A percentile compares a stretch with the other conserved stretches of the same genome.
Evolutionary conservation across 2,113 vertebrate genomes (phyloP).

Genomic region (Bungarus multicinctus): DNA sequence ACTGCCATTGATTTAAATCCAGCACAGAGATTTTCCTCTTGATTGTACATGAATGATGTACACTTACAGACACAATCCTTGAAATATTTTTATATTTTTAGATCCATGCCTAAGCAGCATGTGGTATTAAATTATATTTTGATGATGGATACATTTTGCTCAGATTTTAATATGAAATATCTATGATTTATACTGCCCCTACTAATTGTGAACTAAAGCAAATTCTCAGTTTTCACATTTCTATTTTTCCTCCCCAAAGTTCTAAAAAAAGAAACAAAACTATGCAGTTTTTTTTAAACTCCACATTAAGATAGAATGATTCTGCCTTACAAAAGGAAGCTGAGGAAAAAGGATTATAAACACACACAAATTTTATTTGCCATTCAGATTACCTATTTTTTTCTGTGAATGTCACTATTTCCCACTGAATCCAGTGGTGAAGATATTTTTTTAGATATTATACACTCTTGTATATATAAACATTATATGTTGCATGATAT

Average conservation of each 20-base stretch:
- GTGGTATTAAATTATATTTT: background rate
- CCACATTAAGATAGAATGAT: background rate
- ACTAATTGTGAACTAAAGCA: background rate
- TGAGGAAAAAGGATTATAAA: background rate
- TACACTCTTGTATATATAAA: background rate
- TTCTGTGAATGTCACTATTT: background rate
- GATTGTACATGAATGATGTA: background rate
- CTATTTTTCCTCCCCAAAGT: background rate
- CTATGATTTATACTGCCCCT: background rate
- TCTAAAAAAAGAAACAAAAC: background rate
- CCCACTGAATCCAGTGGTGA: background rate
- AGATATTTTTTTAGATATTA: background rate
- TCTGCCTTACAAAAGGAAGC: background rate
- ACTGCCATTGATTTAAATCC: background rate
- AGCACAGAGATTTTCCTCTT: background rate
- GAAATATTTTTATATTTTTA: background rate
- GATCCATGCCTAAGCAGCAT: background rate
- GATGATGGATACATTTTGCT: background rate
- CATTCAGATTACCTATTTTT: background rate
- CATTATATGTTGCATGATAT: background rate
- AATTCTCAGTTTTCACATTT: background rate
- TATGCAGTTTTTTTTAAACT: background rate
- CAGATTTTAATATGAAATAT: background rate
- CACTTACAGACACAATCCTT: background rate
- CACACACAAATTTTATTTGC: background rate